Conservation (phyloP, 1,140 invertebrate species). For the Ips typographus region DNA sequence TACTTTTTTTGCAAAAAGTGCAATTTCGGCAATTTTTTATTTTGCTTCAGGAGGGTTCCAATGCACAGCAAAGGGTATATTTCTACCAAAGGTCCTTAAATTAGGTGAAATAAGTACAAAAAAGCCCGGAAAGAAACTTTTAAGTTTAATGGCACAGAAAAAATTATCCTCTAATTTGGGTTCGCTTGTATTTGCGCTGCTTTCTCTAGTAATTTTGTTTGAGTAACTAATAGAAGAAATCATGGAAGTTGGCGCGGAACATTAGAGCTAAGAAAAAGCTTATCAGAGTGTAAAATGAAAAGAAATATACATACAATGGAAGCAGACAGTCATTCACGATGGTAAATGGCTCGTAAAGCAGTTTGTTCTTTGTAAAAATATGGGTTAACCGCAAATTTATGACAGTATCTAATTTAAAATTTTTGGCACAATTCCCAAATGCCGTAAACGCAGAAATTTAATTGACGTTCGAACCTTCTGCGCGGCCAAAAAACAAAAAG, state of each 20-base stretch:
- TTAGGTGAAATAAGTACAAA: too few species aligned
- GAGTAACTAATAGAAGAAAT: too few species aligned
- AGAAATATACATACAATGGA: constrained; percentile 18
- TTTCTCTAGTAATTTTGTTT: too few species aligned
- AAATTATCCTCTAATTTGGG: too few species aligned
- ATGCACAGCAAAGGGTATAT: too few species aligned
- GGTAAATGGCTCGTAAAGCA: constrained; percentile 22
- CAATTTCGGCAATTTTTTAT: too few species aligned
- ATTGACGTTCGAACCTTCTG: constrained; percentile 30
- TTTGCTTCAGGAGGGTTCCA: too few species aligned
- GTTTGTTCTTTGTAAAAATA: constrained; percentile 14
- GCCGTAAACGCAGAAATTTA: constrained; percentile 19
- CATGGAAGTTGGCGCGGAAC: neutral
- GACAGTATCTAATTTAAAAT: constrained; percentile 27
- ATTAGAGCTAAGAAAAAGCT: constrained; percentile 7
- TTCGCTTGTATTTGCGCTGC: too few species aligned
- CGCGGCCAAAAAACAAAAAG: constrained; percentile 30
- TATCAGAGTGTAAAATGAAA: constrained; percentile 12
- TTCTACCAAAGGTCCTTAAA: too few species aligned
- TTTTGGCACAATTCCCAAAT: constrained; percentile 29
- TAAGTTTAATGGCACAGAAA: too few species aligned
- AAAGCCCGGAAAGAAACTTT: too few species aligned
- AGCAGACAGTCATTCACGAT: constrained; percentile 11
- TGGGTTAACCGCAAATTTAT: constrained; percentile 11
- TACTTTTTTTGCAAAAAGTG: too few species aligned